Conservation (phyloP, 2,113 vertebrate species). For the Pardalotus punctatus region DNA sequence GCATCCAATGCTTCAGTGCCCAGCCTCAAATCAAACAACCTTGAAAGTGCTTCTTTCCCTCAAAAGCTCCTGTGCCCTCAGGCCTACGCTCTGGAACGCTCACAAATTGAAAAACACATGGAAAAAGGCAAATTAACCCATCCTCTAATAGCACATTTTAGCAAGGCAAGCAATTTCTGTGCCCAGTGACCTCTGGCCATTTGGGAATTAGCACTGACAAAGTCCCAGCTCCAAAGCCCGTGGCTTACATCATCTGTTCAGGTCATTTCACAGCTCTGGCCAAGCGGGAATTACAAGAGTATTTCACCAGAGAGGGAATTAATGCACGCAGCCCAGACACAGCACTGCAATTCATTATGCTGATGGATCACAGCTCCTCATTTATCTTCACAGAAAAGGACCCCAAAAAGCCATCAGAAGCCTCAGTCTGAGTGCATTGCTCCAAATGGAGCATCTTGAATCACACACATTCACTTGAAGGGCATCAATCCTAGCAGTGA, state of each 20-base stretch:
- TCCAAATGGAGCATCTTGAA: background rate
- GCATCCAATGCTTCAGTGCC: background rate
- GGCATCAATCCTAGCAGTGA: background rate
- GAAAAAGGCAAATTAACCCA: background rate
- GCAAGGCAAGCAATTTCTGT: background rate
- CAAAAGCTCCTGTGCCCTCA: background rate
- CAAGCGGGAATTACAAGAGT: background rate
- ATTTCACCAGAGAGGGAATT: background rate
- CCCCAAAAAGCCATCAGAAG: background rate
- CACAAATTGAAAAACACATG: background rate
- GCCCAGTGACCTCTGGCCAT: background rate
- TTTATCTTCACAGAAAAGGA: background rate
- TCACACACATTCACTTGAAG: background rate
- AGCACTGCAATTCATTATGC: background rate
- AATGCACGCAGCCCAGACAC: background rate
- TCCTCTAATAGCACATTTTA: background rate
- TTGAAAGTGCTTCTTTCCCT: background rate
- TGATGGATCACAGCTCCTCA: background rate
- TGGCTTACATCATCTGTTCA: background rate
- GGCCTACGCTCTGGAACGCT: accelerated
- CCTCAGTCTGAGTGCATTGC: background rate
- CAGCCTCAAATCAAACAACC: background rate
- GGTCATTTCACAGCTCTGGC: background rate
- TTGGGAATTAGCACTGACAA: background rate
- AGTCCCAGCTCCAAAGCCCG: background rate